Evolutionary conservation across 2,888 invertebrate genomes (phyloP), one percentile per base, ranked within the genome.

Genomic region (Orchesellides sinensis): DNA sequence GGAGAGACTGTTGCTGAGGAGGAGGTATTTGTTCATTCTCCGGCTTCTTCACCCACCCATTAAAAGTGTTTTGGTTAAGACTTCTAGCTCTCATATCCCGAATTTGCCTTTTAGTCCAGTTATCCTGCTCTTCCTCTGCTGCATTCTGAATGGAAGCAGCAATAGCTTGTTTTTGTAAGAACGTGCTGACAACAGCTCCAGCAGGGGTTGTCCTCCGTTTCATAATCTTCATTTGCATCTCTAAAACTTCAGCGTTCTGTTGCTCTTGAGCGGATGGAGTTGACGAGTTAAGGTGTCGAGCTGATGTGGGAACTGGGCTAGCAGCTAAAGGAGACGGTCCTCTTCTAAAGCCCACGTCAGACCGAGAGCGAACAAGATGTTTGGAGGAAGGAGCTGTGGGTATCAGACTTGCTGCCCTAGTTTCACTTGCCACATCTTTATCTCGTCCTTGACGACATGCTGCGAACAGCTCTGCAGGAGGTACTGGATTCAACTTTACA

Each of bases 401-500:
- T 17, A 63, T 65, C 17, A 59, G 49, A 66, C 66, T 72, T 0
- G 70, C 66, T 56, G 83, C 61, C 19, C 77, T 47, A 72, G 47
- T 73, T 78, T 77, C 70, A 27, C 32, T 23, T 10, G 72, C 77
- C 21, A 72, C 68, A 19, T 73, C 83, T 66, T 78, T 75, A 21
- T 73, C 78, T 56, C 84, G 77, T 61, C 84, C 84, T 77, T 82
- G 66, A 45, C 84, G 70, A 78, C 84, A 84, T 6, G 84, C 84
- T 27, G 84, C 81, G 61, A 84, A 84, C 8, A 84, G 54, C 72
- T 84, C 84, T 52, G 68, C 77, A 29, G 84, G 77, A 32, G 84
- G 75, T 14, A 84, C 84, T 25, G 84, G 84, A 68, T 84, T 84
- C 66, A 84, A 66, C 61, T 84, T 82, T 29, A 84, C 77, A 25